Conservation (phyloP, 2,797 vertebrate species). For the Fistularia tabacaria region DNA sequence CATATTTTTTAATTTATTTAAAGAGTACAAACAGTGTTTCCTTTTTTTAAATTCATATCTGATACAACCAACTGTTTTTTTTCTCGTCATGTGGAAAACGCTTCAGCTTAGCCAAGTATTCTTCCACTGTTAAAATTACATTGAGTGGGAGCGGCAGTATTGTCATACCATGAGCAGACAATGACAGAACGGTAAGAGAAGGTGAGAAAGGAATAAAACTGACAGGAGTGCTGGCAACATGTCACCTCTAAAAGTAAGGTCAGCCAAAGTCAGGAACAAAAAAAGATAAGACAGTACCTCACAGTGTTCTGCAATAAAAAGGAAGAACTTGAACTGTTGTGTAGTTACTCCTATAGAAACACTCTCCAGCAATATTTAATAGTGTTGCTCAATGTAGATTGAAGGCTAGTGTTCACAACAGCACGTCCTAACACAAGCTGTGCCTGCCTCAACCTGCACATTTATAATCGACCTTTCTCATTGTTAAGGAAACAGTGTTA, state of each 20-base stretch:
- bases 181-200: slow-evolving; percentile 29
- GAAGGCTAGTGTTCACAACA: too few species aligned
- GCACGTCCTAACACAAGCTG: too few species aligned
- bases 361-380: too few species aligned
- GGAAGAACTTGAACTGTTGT: slow-evolving; percentile 1
- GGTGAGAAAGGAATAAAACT: slow-evolving; percentile 33
- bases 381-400: too few species aligned
- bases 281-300: slow-evolving; percentile 29
- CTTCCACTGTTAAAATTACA: slow-evolving; percentile 19
- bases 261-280: slow-evolving; percentile 16
- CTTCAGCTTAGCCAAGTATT: slow-evolving; percentile 10
- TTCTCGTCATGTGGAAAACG: slow-evolving; percentile 12
- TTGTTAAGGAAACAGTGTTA: too few species aligned
- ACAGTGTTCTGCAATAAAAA: slow-evolving; percentile 12
- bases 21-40: too few species aligned
- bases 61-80: neutral
- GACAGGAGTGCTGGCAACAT: slow-evolving; percentile 40
- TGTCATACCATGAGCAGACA: slow-evolving; percentile 33
- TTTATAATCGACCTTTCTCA: too few species aligned
- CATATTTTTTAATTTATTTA: too few species aligned
- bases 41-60: too few species aligned
- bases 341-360: slow-evolving; percentile 8
- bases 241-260: slow-evolving; percentile 43
- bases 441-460: too few species aligned
- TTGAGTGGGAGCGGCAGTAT: slow-evolving; percentile 18